phyloP scores from a whole-genome alignment of 2,888 invertebrate species.

The Saturnia japonica region DNA sequence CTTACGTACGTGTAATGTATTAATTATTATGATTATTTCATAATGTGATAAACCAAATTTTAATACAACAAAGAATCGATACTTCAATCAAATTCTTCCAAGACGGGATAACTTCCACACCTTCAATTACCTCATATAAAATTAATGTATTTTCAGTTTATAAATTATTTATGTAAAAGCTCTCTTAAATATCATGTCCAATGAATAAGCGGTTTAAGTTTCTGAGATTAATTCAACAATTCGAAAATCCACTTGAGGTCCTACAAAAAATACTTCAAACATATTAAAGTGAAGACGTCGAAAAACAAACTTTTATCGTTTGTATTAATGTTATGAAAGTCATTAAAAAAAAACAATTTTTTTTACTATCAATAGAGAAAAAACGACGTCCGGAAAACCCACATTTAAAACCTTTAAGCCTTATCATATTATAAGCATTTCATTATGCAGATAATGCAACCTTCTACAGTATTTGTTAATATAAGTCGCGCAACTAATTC shows the following conservation, averaged over 20 bases:
- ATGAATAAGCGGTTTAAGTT: neutral
- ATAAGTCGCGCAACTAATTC: slow-evolving; percentile 6
- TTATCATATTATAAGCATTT: neutral
- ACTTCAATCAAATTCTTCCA: no score
- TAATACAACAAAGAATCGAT: neutral
- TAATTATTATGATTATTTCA: neutral
- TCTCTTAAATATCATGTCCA: no score
- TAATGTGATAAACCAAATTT: neutral
- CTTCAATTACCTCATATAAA: no score
- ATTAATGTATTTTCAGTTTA: neutral
- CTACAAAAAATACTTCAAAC: no score
- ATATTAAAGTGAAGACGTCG: no score
- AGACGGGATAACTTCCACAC: no score
- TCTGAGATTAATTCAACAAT: neutral
- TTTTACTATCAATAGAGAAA: neutral
- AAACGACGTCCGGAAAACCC: neutral
- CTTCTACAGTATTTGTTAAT: neutral
- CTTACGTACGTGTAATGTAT: no score
- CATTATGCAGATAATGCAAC: neutral
- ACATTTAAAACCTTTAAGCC: neutral
- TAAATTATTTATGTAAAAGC: neutral
- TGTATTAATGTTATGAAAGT: no score
- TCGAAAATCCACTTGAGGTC: no score
- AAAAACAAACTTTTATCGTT: no score
- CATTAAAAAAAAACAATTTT: neutral